Evolutionary conservation across 92 coral and sea anemone species (phyloP), one percentile per base, ranked within the genome.

Genomic region (Zoanthus sociatus): DNA sequence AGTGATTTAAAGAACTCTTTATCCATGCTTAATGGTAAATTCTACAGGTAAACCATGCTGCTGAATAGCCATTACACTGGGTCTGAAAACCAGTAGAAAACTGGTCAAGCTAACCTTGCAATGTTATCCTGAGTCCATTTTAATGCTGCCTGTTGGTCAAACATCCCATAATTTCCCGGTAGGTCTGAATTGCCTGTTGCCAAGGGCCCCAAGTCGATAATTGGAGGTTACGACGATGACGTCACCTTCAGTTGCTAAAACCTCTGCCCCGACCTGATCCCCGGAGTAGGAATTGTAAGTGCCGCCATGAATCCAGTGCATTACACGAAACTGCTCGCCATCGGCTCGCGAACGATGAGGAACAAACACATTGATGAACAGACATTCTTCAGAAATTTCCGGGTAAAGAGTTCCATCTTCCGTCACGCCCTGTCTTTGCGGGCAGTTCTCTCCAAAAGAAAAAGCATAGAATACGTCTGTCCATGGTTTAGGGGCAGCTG

Each of bases 151-250:
- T 16, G 55, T 16, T 75, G 79, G 47, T 75, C 79, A 47, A 75
- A 75, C 79, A 75, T 75, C 32, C 79, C 79, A 50, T 75, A 75
- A 21, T 75, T 75, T n/a, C 79, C 79, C 18, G 33, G 79, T n/a
- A 75, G 79, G 55, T 75, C 79, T 44, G 79, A 16, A 12, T 75
- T 58, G 16, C 79, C 79, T 13, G 61, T 75, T 8, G 79, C 79
- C 79, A 45, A 75, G 79, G 47, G 61, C 79, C 33, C 42, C 42
- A 37, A 37, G 42, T 37, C 42, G 42, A 37, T 37, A 37, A 37
- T 37, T 37, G 42, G 4, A 37, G 0, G 42, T 37, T 37, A 37
- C 42, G 42, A 37, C 42, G 4, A 37, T 37, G 1, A 37, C 42
- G 42, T 37, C 42, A 37, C 42, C 42, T 37, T 37, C 42, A 37